Percentiles rank a stretch among this genome's conserved stretches.
These are phyloP conservation scores for Phyllostomus discolor DNA, from an alignment of 2,113 vertebrate genomes.

Conservation along the genomic window DNA sequence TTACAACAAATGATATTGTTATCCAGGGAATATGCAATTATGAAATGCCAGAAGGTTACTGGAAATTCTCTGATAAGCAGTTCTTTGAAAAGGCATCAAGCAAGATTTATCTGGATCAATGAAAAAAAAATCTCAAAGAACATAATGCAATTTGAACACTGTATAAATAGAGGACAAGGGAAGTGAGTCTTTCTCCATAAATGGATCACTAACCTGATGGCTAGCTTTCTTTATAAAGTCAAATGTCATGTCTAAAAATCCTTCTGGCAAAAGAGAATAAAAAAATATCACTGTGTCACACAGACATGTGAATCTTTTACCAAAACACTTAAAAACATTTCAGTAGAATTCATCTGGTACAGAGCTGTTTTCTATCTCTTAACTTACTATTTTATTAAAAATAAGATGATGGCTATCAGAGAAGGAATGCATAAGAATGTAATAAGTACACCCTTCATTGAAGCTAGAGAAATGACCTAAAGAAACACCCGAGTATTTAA, in stretches of 20 bases:
- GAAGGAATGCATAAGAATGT: neutral
- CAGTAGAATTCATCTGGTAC: neutral
- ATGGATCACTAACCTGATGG: neutral
- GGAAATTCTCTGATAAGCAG: conserved; percentile 51
- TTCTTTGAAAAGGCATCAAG: conserved; percentile 58
- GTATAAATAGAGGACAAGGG: neutral
- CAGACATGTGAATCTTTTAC: neutral
- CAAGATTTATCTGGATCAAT: conserved; percentile 55
- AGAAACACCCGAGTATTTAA: neutral
- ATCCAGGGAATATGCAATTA: conserved; percentile 47
- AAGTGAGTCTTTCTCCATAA: conserved; percentile 2
- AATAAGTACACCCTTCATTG: neutral
- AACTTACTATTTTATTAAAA: conserved; percentile 14
- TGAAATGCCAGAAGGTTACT: conserved; percentile 50
- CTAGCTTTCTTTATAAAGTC: conserved; percentile 11
- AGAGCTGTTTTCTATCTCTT: neutral
- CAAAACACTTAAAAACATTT: neutral
- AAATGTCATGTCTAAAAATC: neutral
- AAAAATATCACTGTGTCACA: neutral
- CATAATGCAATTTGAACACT: conserved; percentile 31
- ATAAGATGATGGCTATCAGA: neutral
- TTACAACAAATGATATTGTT: conserved; percentile 44
- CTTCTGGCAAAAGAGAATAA: neutral
- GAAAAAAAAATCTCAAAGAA: conserved; percentile 25
- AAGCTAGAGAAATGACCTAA: neutral